A percentile compares a stretch with the other conserved stretches of the same genome.
Evolutionary conservation across 2,888 invertebrate genomes (phyloP).

Genomic region (Idaea straminata): DNA sequence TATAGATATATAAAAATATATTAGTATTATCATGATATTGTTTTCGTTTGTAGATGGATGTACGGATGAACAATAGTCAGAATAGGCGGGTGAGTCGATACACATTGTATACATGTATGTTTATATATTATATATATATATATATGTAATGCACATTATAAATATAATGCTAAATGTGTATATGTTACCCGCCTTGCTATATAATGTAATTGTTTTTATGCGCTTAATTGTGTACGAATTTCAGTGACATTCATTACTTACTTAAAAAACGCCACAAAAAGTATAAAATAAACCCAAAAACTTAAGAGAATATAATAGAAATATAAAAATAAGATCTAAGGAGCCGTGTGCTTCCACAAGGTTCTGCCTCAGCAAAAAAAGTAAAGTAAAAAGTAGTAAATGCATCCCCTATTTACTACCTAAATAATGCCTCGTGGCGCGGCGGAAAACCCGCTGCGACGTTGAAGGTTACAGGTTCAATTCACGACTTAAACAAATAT

Average conservation of each 20-base stretch:
- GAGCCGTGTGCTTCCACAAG: no score
- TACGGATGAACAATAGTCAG: slow-evolving; percentile 79
- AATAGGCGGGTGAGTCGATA: slow-evolving; percentile 78
- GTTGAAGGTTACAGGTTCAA: no score
- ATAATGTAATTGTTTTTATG: slow-evolving; percentile 21
- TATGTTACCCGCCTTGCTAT: slow-evolving; percentile 42
- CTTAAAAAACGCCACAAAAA: no score
- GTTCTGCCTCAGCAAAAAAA: no score
- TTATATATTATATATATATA: slow-evolving; percentile 47
- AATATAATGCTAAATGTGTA: slow-evolving; percentile 17
- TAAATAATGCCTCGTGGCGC: no score
- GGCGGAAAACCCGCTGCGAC: no score
- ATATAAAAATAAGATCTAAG: no score
- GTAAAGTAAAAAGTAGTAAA: no score
- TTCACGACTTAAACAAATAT: not conserved
- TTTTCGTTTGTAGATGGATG: slow-evolving; percentile 81
- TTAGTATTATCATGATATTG: slow-evolving; percentile 54
- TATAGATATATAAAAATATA: slow-evolving; percentile 7
- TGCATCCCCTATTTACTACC: no score
- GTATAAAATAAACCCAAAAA: no score
- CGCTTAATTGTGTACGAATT: not conserved
- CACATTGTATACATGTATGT: slow-evolving; percentile 31
- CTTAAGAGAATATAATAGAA: no score
- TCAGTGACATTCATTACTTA: not conserved
- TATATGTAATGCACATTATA: slow-evolving; percentile 25